phyloP scores from a whole-genome alignment of 1,140 invertebrate genomes.

The Saccostrea cuccullata region DNA sequence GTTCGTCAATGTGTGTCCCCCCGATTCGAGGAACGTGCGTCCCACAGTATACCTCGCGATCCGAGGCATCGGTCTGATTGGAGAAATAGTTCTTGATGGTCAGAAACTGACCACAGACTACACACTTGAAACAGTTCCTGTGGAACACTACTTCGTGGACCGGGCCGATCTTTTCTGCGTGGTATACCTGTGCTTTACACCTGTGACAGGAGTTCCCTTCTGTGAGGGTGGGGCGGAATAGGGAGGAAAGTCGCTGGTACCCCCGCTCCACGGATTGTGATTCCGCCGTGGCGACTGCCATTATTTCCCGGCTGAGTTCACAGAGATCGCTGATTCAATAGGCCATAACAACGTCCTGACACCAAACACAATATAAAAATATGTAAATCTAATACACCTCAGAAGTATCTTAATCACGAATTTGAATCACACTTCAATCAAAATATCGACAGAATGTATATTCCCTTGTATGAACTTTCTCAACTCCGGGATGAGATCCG shows the following conservation, averaged over 20 bases:
- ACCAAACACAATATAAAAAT: neutral
- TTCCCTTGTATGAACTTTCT: neutral
- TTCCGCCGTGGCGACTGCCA: slow-evolving; percentile 52
- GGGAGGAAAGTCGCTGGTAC: slow-evolving; percentile 67
- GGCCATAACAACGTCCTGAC: slow-evolving; percentile 13
- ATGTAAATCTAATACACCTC: neutral
- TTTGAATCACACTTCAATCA: neutral
- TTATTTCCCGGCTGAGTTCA: slow-evolving; percentile 20
- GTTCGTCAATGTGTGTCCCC: slow-evolving; percentile 90
- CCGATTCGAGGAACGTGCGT: slow-evolving; percentile 97
- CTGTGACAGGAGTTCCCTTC: slow-evolving; percentile 74
- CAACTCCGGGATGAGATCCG: neutral
- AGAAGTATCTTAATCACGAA: neutral
- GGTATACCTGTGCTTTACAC: slow-evolving; percentile 80
- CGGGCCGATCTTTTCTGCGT: slow-evolving; percentile 90
- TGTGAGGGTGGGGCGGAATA: slow-evolving; percentile 63
- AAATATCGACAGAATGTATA: neutral
- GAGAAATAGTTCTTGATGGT: slow-evolving; percentile 99
- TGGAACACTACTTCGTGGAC: slow-evolving; percentile 99
- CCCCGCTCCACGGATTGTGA: slow-evolving; percentile 65
- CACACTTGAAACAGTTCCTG: slow-evolving; percentile 98
- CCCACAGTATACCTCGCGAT: slow-evolving; percentile 98
- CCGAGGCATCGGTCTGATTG: slow-evolving; percentile 96
- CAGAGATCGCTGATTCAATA: neutral
- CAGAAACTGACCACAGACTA: slow-evolving; percentile 94